Evolutionary conservation across 2,113 vertebrate genomes (phyloP), one percentile per base, ranked within the genome.

Genomic region (Muntiacus reevesi): DNA sequence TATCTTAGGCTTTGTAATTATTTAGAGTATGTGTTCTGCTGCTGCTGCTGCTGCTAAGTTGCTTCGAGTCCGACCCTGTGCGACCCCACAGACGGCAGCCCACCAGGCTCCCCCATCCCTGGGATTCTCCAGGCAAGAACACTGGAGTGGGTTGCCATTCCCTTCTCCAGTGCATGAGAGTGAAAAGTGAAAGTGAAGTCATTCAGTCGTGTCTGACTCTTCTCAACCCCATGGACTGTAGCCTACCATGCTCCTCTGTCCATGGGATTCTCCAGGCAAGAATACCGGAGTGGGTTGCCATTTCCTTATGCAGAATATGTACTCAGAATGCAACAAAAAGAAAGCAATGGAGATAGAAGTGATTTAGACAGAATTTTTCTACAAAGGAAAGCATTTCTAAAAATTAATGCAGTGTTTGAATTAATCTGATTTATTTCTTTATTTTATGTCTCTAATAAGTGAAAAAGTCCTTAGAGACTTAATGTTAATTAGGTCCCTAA

Each of bases 21-120:
- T 12, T 88, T 47, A 57, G 12, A 45, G 10, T 76, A 33, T 74
- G 9, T 59, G 57, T 25, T 59, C 64, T 67, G n/a, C 62, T 36
- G 17, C n/a, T 36, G 33, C 62, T 64, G 62, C 15, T 67, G 16
- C 64, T 36, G n/a, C n/a, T 71, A 71, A 36, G n/a, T 71, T 0
- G 0, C n/a, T 36, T 71, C n/a, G 0, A 3, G 64, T 36, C 64
- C 0, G 1, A 71, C 64, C 19, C 64, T 36, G n/a, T 71, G 17
- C 0, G 2, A 71, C 17, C n/a, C n/a, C 64, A 71, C 21, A 12
- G n/a, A 71, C 1, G 0, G 4, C 64, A 71, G 64, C 64, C n/a
- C 64, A 36, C n/a, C n/a, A 67, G n/a, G n/a, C 64, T 11, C 9
- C 17, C 3, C 9, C 5, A 1, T 21, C 64, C 2, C 64, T 67